These are phyloP conservation scores for Protonibea diacanthus DNA, from an alignment of 2,797 vertebrate genomes.

Conservation along the genomic window DNA sequence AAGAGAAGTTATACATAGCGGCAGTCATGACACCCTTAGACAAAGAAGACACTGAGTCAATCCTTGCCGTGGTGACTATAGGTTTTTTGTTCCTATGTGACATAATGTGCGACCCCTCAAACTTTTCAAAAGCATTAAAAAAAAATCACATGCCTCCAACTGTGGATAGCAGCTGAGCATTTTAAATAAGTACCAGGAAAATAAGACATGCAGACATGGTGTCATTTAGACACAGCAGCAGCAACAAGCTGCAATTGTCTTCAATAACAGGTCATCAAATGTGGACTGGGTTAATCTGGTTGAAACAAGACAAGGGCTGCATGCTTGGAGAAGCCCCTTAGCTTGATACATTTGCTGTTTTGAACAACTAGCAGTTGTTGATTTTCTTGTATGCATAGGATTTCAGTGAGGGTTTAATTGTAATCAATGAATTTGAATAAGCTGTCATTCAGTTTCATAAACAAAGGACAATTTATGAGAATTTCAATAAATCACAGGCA, in stretches of 20 bases:
- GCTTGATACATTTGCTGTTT: not conserved
- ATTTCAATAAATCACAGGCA: not conserved
- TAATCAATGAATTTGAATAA: not conserved
- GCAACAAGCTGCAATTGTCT: conserved; percentile 38
- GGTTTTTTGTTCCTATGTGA: not conserved
- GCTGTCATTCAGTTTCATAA: not conserved
- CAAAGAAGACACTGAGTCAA: not conserved
- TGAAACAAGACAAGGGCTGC: conserved; percentile 10
- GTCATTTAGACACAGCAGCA: conserved; percentile 23
- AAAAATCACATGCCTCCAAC: not conserved
- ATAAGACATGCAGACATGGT: conserved; percentile 12
- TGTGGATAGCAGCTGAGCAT: not conserved
- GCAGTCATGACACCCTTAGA: no score
- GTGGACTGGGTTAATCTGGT: conserved; percentile 19
- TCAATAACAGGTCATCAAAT: conserved; percentile 31
- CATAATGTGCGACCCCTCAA: not conserved
- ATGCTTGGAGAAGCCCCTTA: not conserved
- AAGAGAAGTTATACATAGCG: no score
- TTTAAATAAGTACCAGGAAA: not conserved
- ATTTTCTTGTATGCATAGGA: not conserved
- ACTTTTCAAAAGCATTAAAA: not conserved
- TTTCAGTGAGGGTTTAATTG: not conserved
- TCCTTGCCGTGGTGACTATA: not conserved
- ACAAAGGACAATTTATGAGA: not conserved
- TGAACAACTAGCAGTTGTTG: not conserved